phyloP scores from a whole-genome alignment of 2,797 vertebrate genomes.

The Aphelocoma californica region DNA sequence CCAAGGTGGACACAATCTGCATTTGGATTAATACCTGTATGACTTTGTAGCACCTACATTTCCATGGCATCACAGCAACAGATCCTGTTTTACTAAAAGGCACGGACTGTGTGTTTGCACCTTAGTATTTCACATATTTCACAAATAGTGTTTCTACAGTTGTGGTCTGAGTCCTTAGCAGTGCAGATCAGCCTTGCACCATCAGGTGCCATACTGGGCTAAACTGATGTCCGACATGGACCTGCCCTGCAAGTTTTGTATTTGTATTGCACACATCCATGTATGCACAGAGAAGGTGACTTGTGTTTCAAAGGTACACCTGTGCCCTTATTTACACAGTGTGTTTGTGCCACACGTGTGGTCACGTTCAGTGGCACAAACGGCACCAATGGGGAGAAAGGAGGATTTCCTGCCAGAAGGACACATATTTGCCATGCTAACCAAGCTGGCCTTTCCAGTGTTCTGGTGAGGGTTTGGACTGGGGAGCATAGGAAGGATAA shows the following conservation, averaged over 20 bases:
- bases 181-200: neutral
- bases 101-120: neutral
- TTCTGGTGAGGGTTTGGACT: neutral
- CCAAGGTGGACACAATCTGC: neutral
- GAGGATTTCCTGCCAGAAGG: neutral
- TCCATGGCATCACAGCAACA: conserved; percentile 2
- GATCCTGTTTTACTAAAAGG: neutral
- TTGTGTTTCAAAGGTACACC: neutral
- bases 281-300: neutral
- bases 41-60: neutral
- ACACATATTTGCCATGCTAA: neutral
- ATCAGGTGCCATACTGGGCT: neutral
- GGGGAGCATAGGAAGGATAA: neutral
- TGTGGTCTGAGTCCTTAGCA: neutral
- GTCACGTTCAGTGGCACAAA: neutral
- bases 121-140: neutral
- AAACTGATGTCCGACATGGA: neutral
- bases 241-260: neutral
- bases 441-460: neutral
- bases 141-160: neutral
- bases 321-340: neutral
- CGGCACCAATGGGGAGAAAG: neutral
- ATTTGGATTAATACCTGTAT: neutral
- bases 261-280: neutral
- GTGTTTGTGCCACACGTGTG: neutral